Evolutionary conservation across 92 coral and sea anemone species (phyloP), one percentile per base, ranked within the genome.

Genomic region (Paramuricea clavata): DNA sequence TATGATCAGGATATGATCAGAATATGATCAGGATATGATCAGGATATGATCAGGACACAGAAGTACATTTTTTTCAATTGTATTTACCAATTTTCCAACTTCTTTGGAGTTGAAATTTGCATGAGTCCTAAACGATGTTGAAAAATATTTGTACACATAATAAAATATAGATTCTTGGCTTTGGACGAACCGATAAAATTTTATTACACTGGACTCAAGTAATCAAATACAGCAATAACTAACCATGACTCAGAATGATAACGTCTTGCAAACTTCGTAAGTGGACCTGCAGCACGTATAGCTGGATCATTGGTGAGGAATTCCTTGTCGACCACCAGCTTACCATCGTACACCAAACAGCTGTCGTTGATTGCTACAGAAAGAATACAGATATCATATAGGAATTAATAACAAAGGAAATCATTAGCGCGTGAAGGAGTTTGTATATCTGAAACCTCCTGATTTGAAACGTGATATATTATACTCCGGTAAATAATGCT

Each of bases 171-270:
- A 25, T 12, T 31, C 6, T 23, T 43, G 47, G 15, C 28, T 23
- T 23, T 71, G 22, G 16, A 34, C 30, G 28, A 44, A 4, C 56
- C 12, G 8, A 5, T 12, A 0, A n/a, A 22, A n/a, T 11, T 31
- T 34, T 27, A 28, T 1, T 36, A 35, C 11, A 42, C 57, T n/a
- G n/a, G n/a, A n/a, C n/a, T n/a, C n/a, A n/a, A n/a, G n/a, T n/a
- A 44, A 32, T 19, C 13, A 19, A n/a, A 12, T 34, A 7, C 57
- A 39, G 19, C 28, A 12, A 16, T 22, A 5, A 34, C 88, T 86
- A 43, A 93, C 99, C 99, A 96, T 49, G 99, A 94, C 52, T 96
- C 98, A 3, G 98, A 90, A 74, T 94, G 98, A 62, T 96, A 96
- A 85, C 93, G 87, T 70, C 99, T 83, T 76, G 94, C 95, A 74